Evolutionary conservation across 2,888 invertebrate species (phyloP), one percentile per base, ranked within the genome.

Genomic region (Melanostoma scalare): DNA sequence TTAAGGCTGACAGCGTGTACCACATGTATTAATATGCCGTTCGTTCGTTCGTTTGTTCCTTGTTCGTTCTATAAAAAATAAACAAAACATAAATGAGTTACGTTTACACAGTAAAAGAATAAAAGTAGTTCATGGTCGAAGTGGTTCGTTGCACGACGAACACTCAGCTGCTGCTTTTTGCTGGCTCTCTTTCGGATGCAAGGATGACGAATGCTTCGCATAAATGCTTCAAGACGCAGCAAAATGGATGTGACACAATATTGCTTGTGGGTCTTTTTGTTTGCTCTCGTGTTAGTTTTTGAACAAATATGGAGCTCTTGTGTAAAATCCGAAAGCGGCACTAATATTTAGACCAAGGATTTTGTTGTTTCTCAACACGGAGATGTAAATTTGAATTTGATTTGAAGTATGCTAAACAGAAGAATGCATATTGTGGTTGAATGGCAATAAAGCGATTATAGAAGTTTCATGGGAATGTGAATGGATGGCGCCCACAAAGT

Each of bases 271-370:
- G 75, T 69, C 42, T 75, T 20, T 65, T 60, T 74, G 61, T 79
- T 68, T 71, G 63, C 53, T 56, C 48, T 36, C 50, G 55, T 71
- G 69, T 55, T 69, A 56, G 63, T 71, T 31, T 58, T 71, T 56
- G 40, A 69, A 20, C 20, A 20, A 63, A 48, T 48, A 69, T 42
- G 60, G 65, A 67, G 63, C 56, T 58, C 56, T 63, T 77, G 76
- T 50, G 48, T 56, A 33, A 77, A 63, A 63, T 73, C 35, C 31
- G 38, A 79, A 79, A 79, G 79, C 68, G 61, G 74, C 74, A 79
- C 75, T 30, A 75, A 65, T 80, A 75, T 80, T 80, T 69, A 65
- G 75, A 80, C 71, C 80, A 80, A 80, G 80, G 80, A 75, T 75
- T 58, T 38, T 58, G 40, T 75, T 74, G 31, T 30, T 10, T 6